A percentile compares a stretch with the other conserved stretches of the same genome.
Evolutionary conservation across 1,140 invertebrate genomes (phyloP).

Genomic region (Micrasema minimum): DNA sequence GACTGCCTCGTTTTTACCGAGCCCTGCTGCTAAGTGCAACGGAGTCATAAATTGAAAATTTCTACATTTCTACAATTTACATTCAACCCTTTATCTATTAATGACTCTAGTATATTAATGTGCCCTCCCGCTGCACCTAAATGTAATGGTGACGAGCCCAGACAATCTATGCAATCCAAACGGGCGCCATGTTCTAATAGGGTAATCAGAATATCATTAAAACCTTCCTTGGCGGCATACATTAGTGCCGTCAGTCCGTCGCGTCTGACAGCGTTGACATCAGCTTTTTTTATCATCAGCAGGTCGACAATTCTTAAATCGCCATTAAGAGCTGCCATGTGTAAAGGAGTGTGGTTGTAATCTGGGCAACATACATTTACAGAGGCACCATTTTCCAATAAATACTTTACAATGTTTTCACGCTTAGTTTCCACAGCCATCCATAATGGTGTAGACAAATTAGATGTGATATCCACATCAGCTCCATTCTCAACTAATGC

Average conservation of each 20-base stretch:
- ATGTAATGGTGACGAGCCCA: not conserved
- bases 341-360: not conserved
- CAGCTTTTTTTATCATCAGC: not conserved
- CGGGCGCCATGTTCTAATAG: not conserved
- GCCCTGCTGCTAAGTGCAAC: slow-evolving; percentile 87
- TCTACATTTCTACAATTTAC: slow-evolving; percentile 78
- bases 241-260: not conserved
- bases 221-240: not conserved
- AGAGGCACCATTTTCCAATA: not conserved
- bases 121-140: not conserved
- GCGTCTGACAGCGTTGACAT: not conserved
- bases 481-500: slow-evolving; percentile 1
- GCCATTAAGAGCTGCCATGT: not conserved
- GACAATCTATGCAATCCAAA: not conserved
- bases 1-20: slow-evolving; percentile 87
- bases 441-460: not conserved
- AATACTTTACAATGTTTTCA: not conserved
- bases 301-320: not conserved
- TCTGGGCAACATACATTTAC: not conserved
- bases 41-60: slow-evolving; percentile 83
- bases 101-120: not conserved
- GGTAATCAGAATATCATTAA: not conserved
- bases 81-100: slow-evolving; percentile 57
- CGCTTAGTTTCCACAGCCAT: not conserved
- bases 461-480: not conserved